Conservation (phyloP, 1,140 invertebrate species). For the Samia ricini region DNA sequence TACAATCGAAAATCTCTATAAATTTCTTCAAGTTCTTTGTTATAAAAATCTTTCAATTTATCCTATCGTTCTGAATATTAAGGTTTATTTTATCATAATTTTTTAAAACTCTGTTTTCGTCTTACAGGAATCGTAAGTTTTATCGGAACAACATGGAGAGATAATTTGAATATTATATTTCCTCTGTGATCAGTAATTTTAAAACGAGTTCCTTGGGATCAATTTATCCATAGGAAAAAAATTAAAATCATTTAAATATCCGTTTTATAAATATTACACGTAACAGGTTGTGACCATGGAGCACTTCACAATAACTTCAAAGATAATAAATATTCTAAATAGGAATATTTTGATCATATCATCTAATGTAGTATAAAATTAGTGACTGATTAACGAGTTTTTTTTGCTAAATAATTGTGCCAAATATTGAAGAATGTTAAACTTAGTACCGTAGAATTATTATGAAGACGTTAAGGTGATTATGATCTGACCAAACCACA, state of each 20-base stretch:
- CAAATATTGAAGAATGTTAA: conserved; percentile 25
- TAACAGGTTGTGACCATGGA: conserved; percentile 8
- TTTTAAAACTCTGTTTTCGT: too few relatives aligned
- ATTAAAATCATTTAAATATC: conserved; percentile 1
- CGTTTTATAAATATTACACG: not conserved
- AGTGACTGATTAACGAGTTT: conserved; percentile 10
- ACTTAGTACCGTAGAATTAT: conserved; percentile 36
- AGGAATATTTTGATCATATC: conserved; percentile 30
- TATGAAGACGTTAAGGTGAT: conserved; percentile 24
- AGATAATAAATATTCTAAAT: conserved; percentile 9
- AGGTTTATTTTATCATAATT: too few relatives aligned
- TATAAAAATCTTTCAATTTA: conserved; percentile 24
- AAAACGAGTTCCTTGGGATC: conserved; percentile 57
- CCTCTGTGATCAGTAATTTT: conserved; percentile 10
- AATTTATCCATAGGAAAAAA: conserved; percentile 50
- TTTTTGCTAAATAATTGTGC: conserved; percentile 18
- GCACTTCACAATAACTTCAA: not conserved
- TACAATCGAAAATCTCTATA: conserved; percentile 32
- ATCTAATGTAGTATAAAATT: conserved; percentile 28
- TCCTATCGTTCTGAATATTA: too few relatives aligned
- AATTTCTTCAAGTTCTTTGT: conserved; percentile 62
- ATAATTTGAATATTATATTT: conserved; percentile 4
- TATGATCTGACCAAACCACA: conserved; percentile 43
- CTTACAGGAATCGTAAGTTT: not conserved
- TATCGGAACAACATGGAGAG: conserved; percentile 8